A percentile compares a stretch with the other conserved stretches of the same genome.
phyloP scores from a whole-genome alignment of 2,113 vertebrate genomes.

The Pycnonotus jocosus region DNA sequence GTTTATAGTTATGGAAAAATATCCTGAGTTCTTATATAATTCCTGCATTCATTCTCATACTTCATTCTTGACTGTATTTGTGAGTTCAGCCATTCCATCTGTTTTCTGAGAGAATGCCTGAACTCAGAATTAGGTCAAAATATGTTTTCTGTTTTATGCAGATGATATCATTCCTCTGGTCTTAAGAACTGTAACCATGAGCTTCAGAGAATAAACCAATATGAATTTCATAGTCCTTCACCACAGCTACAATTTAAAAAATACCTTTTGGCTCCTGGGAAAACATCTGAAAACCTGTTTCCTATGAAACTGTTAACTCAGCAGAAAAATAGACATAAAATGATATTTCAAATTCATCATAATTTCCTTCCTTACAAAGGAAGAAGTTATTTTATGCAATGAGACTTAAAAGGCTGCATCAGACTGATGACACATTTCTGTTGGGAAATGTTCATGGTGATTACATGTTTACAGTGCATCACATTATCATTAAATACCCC shows the following conservation, averaged over 20 bases:
- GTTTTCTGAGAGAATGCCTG: neutral
- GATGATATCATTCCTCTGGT: neutral
- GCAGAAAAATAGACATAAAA: neutral
- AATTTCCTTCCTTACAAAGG: neutral
- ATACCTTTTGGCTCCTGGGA: neutral
- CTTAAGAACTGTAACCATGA: neutral
- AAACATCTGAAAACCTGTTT: neutral
- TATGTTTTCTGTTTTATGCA: neutral
- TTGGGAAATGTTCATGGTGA: neutral
- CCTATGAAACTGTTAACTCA: neutral
- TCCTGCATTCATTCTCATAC: neutral
- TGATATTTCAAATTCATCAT: neutral
- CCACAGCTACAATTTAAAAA: neutral
- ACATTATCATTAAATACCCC: neutral
- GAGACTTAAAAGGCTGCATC: neutral
- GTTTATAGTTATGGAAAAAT: neutral
- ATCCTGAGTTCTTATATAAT: neutral
- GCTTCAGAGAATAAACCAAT: neutral
- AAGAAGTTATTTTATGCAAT: neutral
- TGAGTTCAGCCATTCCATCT: neutral
- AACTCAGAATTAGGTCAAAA: neutral
- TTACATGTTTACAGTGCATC: neutral
- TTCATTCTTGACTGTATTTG: neutral
- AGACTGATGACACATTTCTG: neutral
- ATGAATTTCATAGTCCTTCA: neutral